Percentiles rank a stretch among this genome's conserved stretches.
phyloP scores from a whole-genome alignment of 53 echinoderm and acorn worm species.

The Temnopleurus reevesii region DNA sequence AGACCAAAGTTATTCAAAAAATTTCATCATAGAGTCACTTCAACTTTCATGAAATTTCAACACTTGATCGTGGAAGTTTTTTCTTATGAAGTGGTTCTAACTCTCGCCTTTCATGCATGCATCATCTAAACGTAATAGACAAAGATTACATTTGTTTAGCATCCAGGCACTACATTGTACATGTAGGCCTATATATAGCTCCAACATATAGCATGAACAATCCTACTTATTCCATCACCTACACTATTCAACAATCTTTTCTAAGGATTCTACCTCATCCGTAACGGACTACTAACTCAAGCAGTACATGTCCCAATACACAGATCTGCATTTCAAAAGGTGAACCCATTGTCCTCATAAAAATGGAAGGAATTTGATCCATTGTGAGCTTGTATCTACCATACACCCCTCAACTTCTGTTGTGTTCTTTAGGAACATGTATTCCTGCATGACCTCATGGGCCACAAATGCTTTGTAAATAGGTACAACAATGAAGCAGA shows the following conservation, averaged over 20 bases:
- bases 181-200: too few relatives aligned
- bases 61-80: too few relatives aligned
- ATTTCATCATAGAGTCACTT: too few relatives aligned
- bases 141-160: too few relatives aligned
- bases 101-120: too few relatives aligned
- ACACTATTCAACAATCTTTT: background rate
- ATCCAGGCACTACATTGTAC: too few relatives aligned
- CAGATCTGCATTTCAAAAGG: background rate
- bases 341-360: background rate
- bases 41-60: too few relatives aligned
- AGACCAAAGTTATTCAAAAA: too few relatives aligned
- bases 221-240: too few relatives aligned
- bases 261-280: background rate
- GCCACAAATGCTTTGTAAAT: conserved; percentile 9
- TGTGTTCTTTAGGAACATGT: background rate
- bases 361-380: background rate
- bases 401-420: background rate
- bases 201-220: too few relatives aligned
- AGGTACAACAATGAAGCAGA: background rate
- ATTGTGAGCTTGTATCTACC: background rate
- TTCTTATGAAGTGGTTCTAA: too few relatives aligned
- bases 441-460: background rate
- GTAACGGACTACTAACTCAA: background rate
- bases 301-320: background rate
- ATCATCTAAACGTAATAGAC: too few relatives aligned